phyloP scores from a whole-genome alignment of 2,113 vertebrate species.

The Chunga burmeisteri region DNA sequence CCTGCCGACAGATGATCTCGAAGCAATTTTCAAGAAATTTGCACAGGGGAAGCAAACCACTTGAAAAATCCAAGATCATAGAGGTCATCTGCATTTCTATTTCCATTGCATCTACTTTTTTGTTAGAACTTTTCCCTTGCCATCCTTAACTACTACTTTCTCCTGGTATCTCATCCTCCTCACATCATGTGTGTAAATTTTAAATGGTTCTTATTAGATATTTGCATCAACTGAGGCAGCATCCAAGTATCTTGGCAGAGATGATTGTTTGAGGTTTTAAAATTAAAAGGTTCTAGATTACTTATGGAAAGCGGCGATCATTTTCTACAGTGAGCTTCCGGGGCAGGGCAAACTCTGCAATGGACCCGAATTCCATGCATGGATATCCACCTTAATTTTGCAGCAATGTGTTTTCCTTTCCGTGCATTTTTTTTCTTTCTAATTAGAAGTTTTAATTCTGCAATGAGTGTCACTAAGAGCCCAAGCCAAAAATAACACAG shows the following conservation, averaged over 20 bases:
- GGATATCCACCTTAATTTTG: slow-evolving; percentile 34
- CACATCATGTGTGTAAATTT: not conserved
- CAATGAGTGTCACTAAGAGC: slow-evolving; percentile 16
- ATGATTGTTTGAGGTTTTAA: not conserved
- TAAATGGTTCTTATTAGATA: not conserved
- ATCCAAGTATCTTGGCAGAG: not conserved
- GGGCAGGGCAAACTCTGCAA: not conserved
- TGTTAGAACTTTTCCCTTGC: not conserved
- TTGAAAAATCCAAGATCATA: not conserved
- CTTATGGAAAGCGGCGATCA: not conserved
- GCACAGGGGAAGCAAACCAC: not conserved
- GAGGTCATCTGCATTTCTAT: not conserved
- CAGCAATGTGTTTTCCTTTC: not conserved
- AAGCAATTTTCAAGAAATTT: not conserved
- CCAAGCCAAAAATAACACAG: slow-evolving; percentile 61
- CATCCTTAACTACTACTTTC: not conserved
- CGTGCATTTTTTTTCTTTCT: not conserved
- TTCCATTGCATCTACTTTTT: not conserved
- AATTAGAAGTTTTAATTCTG: slow-evolving; percentile 63
- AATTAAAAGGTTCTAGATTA: not conserved
- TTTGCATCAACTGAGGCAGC: not conserved
- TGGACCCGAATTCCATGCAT: not conserved
- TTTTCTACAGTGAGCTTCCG: not conserved
- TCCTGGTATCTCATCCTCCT: not conserved
- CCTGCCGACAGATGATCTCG: not conserved